Evolutionary conservation across 2,113 vertebrate species (phyloP), one percentile per base, ranked within the genome.

Genomic region (Lagopus muta): DNA sequence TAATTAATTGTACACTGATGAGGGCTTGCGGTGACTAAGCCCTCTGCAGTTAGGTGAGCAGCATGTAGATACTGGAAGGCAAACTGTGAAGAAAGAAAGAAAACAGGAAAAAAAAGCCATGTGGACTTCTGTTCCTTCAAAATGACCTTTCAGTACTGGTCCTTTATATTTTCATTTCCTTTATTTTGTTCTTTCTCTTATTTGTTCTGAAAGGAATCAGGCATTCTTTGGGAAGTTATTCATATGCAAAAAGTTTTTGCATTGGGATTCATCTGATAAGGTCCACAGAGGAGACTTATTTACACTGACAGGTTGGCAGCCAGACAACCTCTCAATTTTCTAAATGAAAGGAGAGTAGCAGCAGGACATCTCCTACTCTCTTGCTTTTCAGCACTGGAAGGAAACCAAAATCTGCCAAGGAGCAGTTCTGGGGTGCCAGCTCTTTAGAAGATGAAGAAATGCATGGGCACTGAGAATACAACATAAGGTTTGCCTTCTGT

Each of bases 221-320:
- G 83, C 80, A 76, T 66, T 92, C 69, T 92, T 92, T 90, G 74
- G 64, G 71, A 88, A 94, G 72, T 77, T 92, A 95, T 88, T 96
- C 90, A 89, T 86, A 89, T 97, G 89, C 95, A 95, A 92, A 95
- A 94, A 81, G 80, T 96, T 96, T 93, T 78, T 47, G 58, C 65
- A 69, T 94, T 91, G 86, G 48, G 65, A 89, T 96, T 94, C 82
- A 45, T 83, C 94, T 93, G 89, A 77, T 94, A 93, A 95, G 78
- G 78, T 83, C 90, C 81, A 60, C 72, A 87, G 88, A 94, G 69
- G 74, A 54, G 43, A 75, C 54, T 66, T 91, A 79, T 45, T 95
- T 94, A 82, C 89, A 50, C 75, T 94, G 96, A 89, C 92, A 95
- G 69, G 89, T 67, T 97, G 96, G 95, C 96, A 96, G 82, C 92